Evolutionary conservation across 2,113 vertebrate genomes (phyloP), one percentile per base, ranked within the genome.

Genomic region (Callipepla squamata): DNA sequence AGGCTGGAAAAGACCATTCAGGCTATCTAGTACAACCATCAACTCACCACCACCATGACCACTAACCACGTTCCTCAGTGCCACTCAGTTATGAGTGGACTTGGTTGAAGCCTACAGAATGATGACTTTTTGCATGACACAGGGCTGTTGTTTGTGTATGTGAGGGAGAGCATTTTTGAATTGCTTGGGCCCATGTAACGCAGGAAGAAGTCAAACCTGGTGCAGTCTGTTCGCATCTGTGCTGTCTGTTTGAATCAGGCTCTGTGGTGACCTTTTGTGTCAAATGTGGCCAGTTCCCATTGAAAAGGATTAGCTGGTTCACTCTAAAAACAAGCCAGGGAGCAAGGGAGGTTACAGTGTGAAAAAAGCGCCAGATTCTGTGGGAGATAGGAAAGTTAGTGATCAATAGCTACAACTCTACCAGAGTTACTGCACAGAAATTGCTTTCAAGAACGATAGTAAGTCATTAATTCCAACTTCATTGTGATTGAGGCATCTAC

Each of bases 391-490:
- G 80, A 93, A 73, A 72, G 66, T 66, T 66, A 48, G 30, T 94
- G 96, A 95, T 95, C 87, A 94, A 93, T 87, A 85, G 58, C 62
- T 85, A 45, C 80, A 93, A 93, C 89, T 34, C 62, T 59, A 80
- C 23, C 50, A 63, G 36, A 90, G 21, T 81, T 84, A 81, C 40
- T 84, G 65, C 86, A 89, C 70, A 87, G 88, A 93, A 95, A 94
- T 89, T 79, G 58, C 82, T 85, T 89, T 87, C 58, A 92, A 91
- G 67, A 51, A 42, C 42, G 25, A 47, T 47, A 94, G 76, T 87
- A 76, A 16, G 73, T 34, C 84, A 87, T 67, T 92, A 91, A 82
- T 93, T 94, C 89, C 74, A 82, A 84, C 80, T 82, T 45, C 63
- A 20, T 86, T 88, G 63, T 65, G 80, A 86, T 9, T 78, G 80